Percentiles rank a stretch among this genome's conserved stretches.
Conservation (phyloP, 2,113 vertebrate species). For the Ifrita kowaldi region DNA sequence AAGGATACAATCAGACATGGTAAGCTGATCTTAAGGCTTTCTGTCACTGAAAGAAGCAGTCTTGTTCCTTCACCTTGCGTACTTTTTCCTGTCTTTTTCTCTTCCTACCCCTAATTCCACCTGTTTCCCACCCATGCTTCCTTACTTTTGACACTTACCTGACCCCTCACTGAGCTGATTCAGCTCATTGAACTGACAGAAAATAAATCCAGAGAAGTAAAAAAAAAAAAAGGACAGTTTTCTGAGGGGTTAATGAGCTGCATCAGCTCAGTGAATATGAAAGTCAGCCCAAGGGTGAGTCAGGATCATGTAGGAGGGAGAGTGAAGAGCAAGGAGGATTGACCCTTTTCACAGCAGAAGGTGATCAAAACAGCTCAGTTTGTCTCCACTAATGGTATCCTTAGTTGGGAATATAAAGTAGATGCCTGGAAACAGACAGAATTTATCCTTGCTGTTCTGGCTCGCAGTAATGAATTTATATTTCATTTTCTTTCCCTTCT, state of each 20-base stretch:
- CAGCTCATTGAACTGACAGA: constrained; percentile 1
- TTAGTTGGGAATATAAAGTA: background rate
- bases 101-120: background rate
- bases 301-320: constrained; percentile 1
- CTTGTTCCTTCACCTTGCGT: background rate
- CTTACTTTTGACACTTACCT: background rate
- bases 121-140: background rate
- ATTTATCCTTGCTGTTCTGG: background rate
- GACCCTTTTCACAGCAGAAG: background rate
- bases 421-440: background rate
- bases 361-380: background rate
- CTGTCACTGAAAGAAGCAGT: background rate
- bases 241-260: constrained; percentile 26
- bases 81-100: background rate
- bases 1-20: background rate
- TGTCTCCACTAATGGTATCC: background rate
- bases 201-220: background rate
- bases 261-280: background rate
- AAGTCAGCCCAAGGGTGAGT: constrained; percentile 26
- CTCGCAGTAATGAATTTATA: background rate
- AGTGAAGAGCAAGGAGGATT: background rate
- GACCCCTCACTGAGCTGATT: background rate
- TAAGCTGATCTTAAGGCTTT: background rate
- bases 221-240: background rate
- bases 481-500: background rate